Evolutionary conservation across 2,888 invertebrate genomes (phyloP).

Genomic region (Tillus elongatus): DNA sequence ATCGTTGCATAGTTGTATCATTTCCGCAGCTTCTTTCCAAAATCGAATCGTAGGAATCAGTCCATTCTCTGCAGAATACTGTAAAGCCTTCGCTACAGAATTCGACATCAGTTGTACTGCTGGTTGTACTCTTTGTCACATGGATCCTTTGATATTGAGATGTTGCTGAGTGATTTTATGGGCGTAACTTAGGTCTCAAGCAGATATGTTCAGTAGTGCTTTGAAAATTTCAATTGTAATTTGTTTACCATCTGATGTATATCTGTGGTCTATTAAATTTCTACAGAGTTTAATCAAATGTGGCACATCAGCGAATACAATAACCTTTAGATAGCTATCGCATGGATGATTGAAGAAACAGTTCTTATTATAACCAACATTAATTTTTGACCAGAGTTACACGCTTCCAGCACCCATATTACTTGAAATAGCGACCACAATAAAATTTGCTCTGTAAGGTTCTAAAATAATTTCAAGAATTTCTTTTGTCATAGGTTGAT

Average conservation of each 20-base stretch:
- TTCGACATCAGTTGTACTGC: constrained; percentile 20
- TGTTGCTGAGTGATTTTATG: constrained; percentile 21
- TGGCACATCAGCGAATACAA: constrained; percentile 21
- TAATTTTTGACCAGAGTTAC: constrained; percentile 17
- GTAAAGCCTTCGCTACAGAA: constrained; percentile 17
- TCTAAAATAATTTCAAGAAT: constrained; percentile 20
- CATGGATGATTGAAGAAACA: constrained; percentile 18
- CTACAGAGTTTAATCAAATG: constrained; percentile 22
- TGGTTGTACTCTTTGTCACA: constrained; percentile 21
- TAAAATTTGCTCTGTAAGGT: constrained; percentile 20
- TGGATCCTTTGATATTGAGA: constrained; percentile 19
- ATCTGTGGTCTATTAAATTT: constrained; percentile 20
- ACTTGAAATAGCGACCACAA: constrained; percentile 22
- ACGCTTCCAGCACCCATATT: constrained; percentile 23
- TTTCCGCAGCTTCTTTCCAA: constrained; percentile 12
- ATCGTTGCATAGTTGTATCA: constrained; percentile 19
- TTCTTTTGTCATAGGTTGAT: constrained; percentile 22
- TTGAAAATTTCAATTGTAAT: constrained; percentile 14
- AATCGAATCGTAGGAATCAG: constrained; percentile 12
- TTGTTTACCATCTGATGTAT: constrained; percentile 9
- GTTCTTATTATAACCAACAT: constrained; percentile 17
- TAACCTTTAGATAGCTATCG: constrained; percentile 17
- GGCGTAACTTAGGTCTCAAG: constrained; percentile 18
- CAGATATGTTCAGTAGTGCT: constrained; percentile 12
- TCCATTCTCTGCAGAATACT: constrained; percentile 16